phyloP scores from a whole-genome alignment of 2,888 invertebrate species.

The Noctua comes region DNA sequence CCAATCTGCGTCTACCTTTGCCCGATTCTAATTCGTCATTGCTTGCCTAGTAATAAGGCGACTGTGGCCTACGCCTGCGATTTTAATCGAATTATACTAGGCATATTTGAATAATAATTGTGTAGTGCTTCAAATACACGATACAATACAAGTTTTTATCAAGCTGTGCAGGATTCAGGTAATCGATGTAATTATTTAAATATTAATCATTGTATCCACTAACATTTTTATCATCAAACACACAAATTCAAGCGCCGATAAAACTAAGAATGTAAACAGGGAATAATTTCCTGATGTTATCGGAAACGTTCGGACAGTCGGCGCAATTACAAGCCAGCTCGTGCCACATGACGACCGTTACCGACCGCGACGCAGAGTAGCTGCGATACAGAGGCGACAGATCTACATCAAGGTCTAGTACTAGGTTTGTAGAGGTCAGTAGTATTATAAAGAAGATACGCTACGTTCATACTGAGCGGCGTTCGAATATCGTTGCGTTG shows the following conservation, averaged over 20 bases:
- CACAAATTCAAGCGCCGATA: background rate
- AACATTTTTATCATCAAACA: background rate
- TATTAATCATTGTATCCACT: background rate
- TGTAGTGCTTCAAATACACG: background rate
- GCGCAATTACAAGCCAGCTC: slow-evolving; percentile 48
- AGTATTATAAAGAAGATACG: no score
- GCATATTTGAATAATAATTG: no score
- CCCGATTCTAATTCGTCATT: no score
- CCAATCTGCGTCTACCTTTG: no score
- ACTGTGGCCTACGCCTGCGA: no score
- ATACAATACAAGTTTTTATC: no score
- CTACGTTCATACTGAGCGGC: no score
- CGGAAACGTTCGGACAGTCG: slow-evolving; percentile 53
- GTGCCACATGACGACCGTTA: slow-evolving; percentile 60
- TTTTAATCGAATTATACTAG: no score
- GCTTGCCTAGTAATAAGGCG: no score
- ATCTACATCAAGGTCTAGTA: background rate
- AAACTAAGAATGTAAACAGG: slow-evolving; percentile 22
- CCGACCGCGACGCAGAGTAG: slow-evolving; percentile 32
- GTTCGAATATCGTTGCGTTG: no score
- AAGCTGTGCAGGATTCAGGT: background rate
- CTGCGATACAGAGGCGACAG: background rate
- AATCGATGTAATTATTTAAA: background rate
- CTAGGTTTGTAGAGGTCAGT: background rate
- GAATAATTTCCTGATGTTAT: slow-evolving; percentile 56